A percentile compares a stretch with the other conserved stretches of the same genome.
Evolutionary conservation across 2,113 vertebrate species (phyloP).

Genomic region (Fulica atra): DNA sequence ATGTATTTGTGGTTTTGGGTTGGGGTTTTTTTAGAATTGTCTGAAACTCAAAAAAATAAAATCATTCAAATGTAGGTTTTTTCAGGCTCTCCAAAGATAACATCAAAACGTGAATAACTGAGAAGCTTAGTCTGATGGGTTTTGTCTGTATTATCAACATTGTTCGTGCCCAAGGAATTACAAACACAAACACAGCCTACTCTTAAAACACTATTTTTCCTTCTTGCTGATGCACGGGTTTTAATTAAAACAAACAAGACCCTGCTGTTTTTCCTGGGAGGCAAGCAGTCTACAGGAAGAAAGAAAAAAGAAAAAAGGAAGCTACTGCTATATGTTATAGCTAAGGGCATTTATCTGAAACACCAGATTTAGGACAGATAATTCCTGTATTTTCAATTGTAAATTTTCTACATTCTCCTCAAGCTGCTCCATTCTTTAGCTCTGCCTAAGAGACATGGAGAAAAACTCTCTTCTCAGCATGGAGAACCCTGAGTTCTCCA

Average conservation of each 20-base stretch:
- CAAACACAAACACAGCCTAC: background rate
- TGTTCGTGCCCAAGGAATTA: background rate
- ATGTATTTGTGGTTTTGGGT: background rate
- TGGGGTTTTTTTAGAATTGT: too few relatives aligned
- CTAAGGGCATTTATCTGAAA: background rate
- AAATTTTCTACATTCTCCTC: background rate
- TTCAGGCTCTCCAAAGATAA: background rate
- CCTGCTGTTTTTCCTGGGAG: background rate
- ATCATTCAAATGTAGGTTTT: background rate
- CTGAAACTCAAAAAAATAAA: background rate
- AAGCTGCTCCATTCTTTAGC: background rate
- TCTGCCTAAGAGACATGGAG: background rate
- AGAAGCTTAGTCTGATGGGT: background rate
- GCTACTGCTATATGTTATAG: background rate
- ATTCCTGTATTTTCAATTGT: background rate
- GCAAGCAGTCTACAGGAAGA: background rate
- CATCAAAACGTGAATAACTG: rapidly evolving
- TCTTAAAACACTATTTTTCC: background rate
- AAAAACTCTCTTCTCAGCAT: background rate
- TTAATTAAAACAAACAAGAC: background rate
- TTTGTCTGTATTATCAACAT: background rate
- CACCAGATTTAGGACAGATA: background rate
- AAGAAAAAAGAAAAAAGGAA: background rate
- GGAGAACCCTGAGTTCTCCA: background rate
- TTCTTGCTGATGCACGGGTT: background rate